Base-by-base conservation (phyloP, 2,888 invertebrate genomes). In the Mongoloraphidia duomilia region DNA sequence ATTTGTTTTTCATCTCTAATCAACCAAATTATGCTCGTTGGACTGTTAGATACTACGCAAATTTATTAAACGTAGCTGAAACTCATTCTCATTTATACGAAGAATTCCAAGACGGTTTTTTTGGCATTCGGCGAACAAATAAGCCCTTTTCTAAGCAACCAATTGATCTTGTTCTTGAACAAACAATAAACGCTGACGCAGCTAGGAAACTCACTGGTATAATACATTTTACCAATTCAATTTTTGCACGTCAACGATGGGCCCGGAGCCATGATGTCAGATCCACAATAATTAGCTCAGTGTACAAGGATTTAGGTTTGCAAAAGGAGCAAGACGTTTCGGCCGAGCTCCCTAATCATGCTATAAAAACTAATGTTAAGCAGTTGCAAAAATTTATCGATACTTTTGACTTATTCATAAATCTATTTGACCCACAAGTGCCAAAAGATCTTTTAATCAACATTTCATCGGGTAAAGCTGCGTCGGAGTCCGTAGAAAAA, bases 111-210 rank as follows among this genome's bases (percentile, higher is more conserved):
- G 52, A 54, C 34, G 61, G 63, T 6, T 58, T 26, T 38, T 61
- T 64, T 51, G 59, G 61, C 11, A 57, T 64, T 41, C 56, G 55
- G 57, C 50, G 63, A 50, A 65, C 63, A 9, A 40, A 44, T 26
- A 63, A 63, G 48, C 46, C 58, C 12, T 65, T 63, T 55, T 63
- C 63, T 4, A 55, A 56, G 51, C 50, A 54, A 33, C 60, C 63
- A 1, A 55, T 62, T 48, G 64, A 64, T 52, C 48, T 63, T 8
- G 56, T 57, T 13, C 47, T 63, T 9, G 63, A 63, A 49, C 61
- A 63, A 53, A 63, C 62, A 0, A 59, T 63, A 5, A 64, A 63
- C 53, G n/a, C n/a, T n/a, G n/a, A n/a, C n/a, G n/a, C n/a, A n/a
- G n/a, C n/a, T n/a, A n/a, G n/a, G n/a, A n/a, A 49, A 46, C 49